Evolutionary conservation across 2,888 invertebrate species (phyloP).

Genomic region (Acleris laterana): DNA sequence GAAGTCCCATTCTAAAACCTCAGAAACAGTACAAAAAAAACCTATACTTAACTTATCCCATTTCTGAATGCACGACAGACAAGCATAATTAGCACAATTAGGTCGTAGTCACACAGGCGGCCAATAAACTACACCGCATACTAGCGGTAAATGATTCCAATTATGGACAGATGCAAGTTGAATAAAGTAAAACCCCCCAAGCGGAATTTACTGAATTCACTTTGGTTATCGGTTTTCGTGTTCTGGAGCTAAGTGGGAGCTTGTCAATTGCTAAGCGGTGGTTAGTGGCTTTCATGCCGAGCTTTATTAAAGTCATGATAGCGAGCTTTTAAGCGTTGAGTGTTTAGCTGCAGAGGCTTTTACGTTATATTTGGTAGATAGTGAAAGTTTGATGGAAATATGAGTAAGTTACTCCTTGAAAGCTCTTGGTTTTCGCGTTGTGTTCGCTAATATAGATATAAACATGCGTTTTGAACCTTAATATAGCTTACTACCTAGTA

Average conservation of each 20-base stretch:
- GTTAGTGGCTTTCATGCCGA: slow-evolving; percentile 3
- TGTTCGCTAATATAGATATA: too few species aligned
- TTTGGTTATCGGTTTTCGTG: neutral
- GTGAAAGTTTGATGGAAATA: neutral
- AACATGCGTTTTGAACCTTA: too few species aligned
- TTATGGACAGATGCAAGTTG: neutral
- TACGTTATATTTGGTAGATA: neutral
- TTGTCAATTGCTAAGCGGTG: slow-evolving; percentile 3
- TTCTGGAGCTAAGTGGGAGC: neutral
- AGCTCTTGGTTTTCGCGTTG: too few species aligned
- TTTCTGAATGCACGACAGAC: too few species aligned
- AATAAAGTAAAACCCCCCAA: neutral
- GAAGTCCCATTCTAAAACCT: too few species aligned
- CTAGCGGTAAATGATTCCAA: too few species aligned
- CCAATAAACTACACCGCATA: too few species aligned
- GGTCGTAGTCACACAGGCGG: too few species aligned
- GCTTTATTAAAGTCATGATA: slow-evolving; percentile 2
- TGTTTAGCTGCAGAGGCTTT: neutral
- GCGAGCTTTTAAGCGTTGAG: slow-evolving; percentile 3
- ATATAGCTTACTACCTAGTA: too few species aligned
- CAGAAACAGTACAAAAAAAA: too few species aligned
- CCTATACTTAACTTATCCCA: too few species aligned
- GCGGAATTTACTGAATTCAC: neutral
- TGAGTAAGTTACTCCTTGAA: neutral
- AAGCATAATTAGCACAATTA: too few species aligned